Evolutionary conservation across 1,140 invertebrate species (phyloP), one percentile per base, ranked within the genome.

Genomic region (Danaus plexippus): DNA sequence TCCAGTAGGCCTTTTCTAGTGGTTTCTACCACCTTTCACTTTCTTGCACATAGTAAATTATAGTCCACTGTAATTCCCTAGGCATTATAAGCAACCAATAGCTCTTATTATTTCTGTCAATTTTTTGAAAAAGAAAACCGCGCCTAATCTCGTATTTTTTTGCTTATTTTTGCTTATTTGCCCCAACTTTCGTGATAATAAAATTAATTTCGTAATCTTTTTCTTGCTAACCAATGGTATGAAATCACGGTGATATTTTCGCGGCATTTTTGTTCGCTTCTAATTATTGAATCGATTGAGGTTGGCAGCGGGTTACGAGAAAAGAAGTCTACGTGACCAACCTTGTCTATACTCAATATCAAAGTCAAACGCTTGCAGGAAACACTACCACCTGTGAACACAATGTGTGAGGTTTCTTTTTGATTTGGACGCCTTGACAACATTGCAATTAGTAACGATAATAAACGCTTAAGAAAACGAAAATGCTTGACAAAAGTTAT

Each of bases 11-110:
- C 51, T 66, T 66, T 57, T 62, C 57, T 9, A 52, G n/a, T 0
- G 64, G 62, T 43, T 66, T 66, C 1, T 61, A 54, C 1, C 9
- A 45, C 1, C 64, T 57, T 1, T 62, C 9, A 64, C 7, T 2
- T 13, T 22, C 0, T 64, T 47, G 49, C 61, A 54, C 58, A 58
- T 6, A 32, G 22, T 32, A 4, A 32, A 32, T 32, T 32, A 32
- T 32, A 32, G 22, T 6, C 7, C 2, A 32, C 2, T 11, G 32
- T 2, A 63, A 11, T 5, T 49, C 52, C 11, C 45, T 42, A 11
- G 56, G 48, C 1, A 59, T 6, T 7, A 52, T 22, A 0, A 48
- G 56, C 11, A 59, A 42, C 15, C 15, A 55, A 51, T 40, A 11
- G 9, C 43, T 11, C 15, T 44, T 6, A 1, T n/a, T 9, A 11